These are phyloP conservation scores for Hylyphantes graminicola DNA, from an alignment of 1,140 invertebrate species.

Conservation along the genomic window DNA sequence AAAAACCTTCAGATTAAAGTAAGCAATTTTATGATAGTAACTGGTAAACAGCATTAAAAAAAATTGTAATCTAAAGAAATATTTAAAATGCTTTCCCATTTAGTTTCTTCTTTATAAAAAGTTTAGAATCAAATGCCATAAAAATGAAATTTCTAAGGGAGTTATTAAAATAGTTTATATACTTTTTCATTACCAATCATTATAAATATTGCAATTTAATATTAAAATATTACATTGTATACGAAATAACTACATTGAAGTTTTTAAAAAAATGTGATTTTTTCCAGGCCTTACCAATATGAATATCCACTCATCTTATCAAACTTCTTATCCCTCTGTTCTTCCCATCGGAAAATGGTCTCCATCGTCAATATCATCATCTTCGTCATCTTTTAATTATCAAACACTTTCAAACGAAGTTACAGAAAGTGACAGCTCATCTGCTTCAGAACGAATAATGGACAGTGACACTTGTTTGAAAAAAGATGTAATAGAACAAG, in stretches of 20 bases:
- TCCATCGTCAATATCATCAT: constrained; percentile 49
- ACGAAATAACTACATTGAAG: too few relatives aligned
- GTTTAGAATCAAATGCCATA: too few relatives aligned
- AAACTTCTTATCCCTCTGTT: constrained; percentile 39
- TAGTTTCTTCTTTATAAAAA: not conserved
- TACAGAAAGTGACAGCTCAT: constrained; percentile 58
- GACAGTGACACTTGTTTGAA: constrained; percentile 46
- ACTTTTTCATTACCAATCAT: too few relatives aligned
- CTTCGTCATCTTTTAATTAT: constrained; percentile 49
- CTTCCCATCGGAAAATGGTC: constrained; percentile 48
- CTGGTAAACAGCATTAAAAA: not conserved
- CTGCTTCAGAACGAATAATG: constrained; percentile 53
- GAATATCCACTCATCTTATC: constrained; percentile 50
- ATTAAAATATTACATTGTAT: too few relatives aligned
- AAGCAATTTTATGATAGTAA: not conserved
- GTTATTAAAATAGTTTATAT: too few relatives aligned
- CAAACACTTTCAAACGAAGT: constrained; percentile 56
- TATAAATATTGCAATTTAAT: too few relatives aligned
- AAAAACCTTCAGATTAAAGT: too few relatives aligned
- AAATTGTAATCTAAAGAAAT: not conserved
- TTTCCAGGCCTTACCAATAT: constrained; percentile 31
- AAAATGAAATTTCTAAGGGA: too few relatives aligned
- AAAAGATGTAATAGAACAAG: constrained; percentile 43
- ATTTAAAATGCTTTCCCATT: constrained; percentile 1
- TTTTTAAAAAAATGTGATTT: not conserved